Evolutionary conservation across 1,140 invertebrate genomes (phyloP).

Genomic region (Andricus grossulariae): DNA sequence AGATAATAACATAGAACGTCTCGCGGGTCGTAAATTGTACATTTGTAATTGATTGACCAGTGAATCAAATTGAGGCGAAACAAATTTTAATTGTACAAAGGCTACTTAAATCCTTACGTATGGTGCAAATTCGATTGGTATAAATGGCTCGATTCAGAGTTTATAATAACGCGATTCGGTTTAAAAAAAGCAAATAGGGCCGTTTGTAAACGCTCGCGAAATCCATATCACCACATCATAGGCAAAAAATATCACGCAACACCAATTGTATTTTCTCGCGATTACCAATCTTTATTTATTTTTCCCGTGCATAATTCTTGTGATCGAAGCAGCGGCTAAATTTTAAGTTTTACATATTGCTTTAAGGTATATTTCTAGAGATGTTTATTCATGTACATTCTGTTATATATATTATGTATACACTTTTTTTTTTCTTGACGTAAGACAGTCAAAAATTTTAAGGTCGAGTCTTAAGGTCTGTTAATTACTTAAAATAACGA

Average conservation of each 20-base stretch:
- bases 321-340: conserved; percentile 37
- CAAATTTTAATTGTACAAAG: conserved; percentile 17
- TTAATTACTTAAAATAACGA: conserved; percentile 35
- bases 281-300: conserved; percentile 26
- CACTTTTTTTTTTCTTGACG: conserved; percentile 42
- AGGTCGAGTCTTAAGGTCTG: conserved; percentile 33
- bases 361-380: conserved; percentile 39
- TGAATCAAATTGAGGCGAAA: conserved; percentile 26
- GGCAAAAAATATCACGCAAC: background rate
- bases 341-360: conserved; percentile 35
- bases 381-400: conserved; percentile 58
- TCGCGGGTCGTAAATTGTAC: conserved; percentile 24
- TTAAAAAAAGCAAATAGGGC: background rate
- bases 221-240: conserved; percentile 3
- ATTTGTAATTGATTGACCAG: conserved; percentile 32
- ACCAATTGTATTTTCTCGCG: conserved; percentile 15
- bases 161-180: background rate
- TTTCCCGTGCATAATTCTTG: conserved; percentile 39
- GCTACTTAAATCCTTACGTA: conserved; percentile 14
- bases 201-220: conserved; percentile 7
- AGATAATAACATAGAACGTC: conserved; percentile 33
- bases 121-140: background rate
- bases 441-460: conserved; percentile 35
- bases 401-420: conserved; percentile 54
- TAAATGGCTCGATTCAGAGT: background rate